These are phyloP conservation scores for Calliphora vicina DNA, from an alignment of 1,140 invertebrate species.

Conservation along the genomic window DNA sequence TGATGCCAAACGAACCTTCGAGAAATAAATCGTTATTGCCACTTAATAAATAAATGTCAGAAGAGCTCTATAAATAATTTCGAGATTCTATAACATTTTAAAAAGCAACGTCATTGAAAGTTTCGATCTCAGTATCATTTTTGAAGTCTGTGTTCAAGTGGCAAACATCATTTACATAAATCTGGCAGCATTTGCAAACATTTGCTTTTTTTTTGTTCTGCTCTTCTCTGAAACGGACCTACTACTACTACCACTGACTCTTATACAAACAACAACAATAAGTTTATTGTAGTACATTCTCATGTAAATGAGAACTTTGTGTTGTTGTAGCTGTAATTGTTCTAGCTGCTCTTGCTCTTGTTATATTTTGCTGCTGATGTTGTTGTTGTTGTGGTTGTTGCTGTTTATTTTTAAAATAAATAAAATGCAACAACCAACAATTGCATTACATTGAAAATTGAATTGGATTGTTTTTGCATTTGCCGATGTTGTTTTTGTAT, in stretches of 20 bases:
- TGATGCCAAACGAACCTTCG: too few relatives aligned
- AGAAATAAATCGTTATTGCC: too few relatives aligned
- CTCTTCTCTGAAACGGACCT: neutral
- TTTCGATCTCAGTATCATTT: too few relatives aligned
- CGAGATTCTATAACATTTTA: too few relatives aligned
- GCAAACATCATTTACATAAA: neutral
- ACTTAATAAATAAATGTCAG: too few relatives aligned
- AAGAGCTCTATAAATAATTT: too few relatives aligned
- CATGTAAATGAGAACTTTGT: neutral
- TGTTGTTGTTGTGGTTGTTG: neutral
- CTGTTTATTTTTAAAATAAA: neutral
- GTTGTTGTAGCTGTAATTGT: neutral
- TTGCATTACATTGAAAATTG: neutral
- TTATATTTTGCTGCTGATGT: too few relatives aligned
- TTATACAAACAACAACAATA: too few relatives aligned
- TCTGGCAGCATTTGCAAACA: neutral
- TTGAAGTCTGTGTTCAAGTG: too few relatives aligned
- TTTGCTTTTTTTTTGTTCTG: too few relatives aligned
- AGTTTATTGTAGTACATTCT: neutral
- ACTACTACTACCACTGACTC: neutral
- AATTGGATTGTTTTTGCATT: neutral
- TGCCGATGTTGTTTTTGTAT: neutral
- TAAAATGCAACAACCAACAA: neutral
- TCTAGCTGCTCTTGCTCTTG: too few relatives aligned
- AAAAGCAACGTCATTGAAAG: too few relatives aligned